Conservation (phyloP, 2,113 vertebrate species). For the Solea senegalensis region DNA sequence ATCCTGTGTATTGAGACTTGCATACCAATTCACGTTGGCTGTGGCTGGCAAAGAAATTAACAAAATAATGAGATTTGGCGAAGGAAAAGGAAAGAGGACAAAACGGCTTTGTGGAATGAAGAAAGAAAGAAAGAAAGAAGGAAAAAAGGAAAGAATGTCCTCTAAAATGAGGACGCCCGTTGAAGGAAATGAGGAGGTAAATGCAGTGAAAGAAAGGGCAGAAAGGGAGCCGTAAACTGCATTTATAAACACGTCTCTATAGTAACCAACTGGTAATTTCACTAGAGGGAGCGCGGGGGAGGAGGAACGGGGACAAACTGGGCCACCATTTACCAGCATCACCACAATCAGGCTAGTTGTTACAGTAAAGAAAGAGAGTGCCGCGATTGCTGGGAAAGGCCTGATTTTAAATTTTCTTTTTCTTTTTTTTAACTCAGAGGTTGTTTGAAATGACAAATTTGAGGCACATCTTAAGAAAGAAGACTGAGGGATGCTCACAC, state of each 20-base stretch:
- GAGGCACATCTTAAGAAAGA: neutral
- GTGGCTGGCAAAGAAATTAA: constrained; percentile 58
- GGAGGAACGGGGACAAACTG: constrained; percentile 57
- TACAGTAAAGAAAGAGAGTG: constrained; percentile 41
- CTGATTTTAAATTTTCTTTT: constrained; percentile 9
- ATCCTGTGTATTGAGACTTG: constrained; percentile 50
- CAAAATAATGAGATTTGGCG: constrained; percentile 68
- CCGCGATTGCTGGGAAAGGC: constrained; percentile 5
- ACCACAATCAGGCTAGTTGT: constrained; percentile 61
- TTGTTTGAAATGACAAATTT: neutral
- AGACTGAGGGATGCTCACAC: neutral
- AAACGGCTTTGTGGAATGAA: neutral
- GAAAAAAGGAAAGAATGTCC: constrained; percentile 1
- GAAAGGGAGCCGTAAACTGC: constrained; percentile 76
- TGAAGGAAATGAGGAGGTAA: constrained; percentile 58
- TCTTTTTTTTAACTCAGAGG: neutral
- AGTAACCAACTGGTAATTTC: constrained; percentile 84
- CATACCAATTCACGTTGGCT: constrained; percentile 44
- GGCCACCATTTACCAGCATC: constrained; percentile 68
- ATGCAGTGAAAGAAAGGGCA: constrained; percentile 62
- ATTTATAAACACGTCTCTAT: constrained; percentile 85
- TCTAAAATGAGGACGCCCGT: constrained; percentile 32
- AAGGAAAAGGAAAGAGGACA: constrained; percentile 14
- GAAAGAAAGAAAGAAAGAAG: constrained; percentile 16
- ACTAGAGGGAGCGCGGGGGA: constrained; percentile 51